phyloP scores from a whole-genome alignment of 2,113 vertebrate genomes.

The Pseudolaguvia tuberculata region DNA sequence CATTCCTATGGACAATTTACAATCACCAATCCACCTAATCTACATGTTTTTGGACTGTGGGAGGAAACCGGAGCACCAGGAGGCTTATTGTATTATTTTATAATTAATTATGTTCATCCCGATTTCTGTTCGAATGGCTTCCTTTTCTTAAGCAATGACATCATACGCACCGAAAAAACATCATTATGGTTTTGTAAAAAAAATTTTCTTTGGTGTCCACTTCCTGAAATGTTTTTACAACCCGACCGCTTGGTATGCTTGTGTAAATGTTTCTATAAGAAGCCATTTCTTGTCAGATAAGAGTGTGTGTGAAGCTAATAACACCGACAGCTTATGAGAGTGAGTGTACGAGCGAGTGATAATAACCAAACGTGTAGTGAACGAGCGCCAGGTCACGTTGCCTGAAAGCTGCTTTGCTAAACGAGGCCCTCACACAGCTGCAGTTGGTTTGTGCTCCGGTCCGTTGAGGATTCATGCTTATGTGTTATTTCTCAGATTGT shows the following conservation, averaged over 20 bases:
- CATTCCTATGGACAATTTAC: no score
- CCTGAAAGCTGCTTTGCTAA: constrained; percentile 12
- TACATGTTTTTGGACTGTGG: no score
- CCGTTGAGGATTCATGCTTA: constrained; percentile 30
- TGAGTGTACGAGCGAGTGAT: neutral
- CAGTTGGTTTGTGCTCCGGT: constrained; percentile 27
- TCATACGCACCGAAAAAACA: no score
- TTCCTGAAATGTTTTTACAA: neutral
- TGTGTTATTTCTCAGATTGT: constrained; percentile 29
- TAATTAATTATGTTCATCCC: no score
- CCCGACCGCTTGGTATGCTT: neutral
- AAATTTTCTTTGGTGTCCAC: neutral
- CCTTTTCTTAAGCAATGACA: neutral
- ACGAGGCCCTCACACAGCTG: constrained; percentile 33
- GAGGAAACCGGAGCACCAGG: no score
- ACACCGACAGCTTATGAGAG: neutral
- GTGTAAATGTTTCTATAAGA: neutral
- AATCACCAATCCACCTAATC: no score
- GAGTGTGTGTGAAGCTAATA: neutral
- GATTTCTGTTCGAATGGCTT: neutral
- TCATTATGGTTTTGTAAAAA: neutral
- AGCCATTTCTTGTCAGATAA: constrained; percentile 1
- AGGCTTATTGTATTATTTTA: no score
- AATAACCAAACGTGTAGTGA: constrained; percentile 3
- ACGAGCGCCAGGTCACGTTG: neutral